Conservation (phyloP, 2,113 vertebrate species). For the Trichechus manatus region DNA sequence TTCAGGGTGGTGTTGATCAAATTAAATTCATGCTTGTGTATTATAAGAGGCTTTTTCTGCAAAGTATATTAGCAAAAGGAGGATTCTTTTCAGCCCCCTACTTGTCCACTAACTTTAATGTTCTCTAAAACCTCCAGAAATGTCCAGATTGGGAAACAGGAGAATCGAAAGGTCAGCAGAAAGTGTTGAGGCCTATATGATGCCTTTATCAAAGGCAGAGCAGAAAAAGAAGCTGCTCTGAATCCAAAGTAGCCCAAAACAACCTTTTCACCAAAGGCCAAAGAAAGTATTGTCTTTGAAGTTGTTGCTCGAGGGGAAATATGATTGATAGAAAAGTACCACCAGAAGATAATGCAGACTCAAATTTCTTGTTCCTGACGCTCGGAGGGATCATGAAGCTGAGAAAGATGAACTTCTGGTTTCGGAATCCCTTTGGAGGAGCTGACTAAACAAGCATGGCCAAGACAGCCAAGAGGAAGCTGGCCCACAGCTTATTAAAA, state of each 20-base stretch:
- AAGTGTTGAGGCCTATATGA: background rate
- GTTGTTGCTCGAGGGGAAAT: background rate
- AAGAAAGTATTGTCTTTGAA: background rate
- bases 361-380: background rate
- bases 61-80: background rate
- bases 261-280: background rate
- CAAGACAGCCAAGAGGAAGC: background rate
- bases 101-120: background rate
- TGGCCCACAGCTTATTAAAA: background rate
- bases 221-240: background rate
- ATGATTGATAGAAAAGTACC: background rate
- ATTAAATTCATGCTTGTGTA: conserved; percentile 40
- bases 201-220: background rate
- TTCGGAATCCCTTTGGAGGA: background rate
- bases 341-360: background rate
- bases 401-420: background rate
- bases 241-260: background rate
- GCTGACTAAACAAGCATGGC: background rate
- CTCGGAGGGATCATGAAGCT: background rate
- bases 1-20: conserved; percentile 10
- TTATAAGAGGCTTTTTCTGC: background rate
- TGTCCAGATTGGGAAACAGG: background rate
- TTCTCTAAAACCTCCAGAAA: background rate
- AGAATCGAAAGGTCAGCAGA: background rate
- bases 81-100: no score